Percentiles rank a stretch among this genome's conserved stretches.
Conservation (phyloP, 1,140 invertebrate genomes). For the Bombus difficillimus region DNA sequence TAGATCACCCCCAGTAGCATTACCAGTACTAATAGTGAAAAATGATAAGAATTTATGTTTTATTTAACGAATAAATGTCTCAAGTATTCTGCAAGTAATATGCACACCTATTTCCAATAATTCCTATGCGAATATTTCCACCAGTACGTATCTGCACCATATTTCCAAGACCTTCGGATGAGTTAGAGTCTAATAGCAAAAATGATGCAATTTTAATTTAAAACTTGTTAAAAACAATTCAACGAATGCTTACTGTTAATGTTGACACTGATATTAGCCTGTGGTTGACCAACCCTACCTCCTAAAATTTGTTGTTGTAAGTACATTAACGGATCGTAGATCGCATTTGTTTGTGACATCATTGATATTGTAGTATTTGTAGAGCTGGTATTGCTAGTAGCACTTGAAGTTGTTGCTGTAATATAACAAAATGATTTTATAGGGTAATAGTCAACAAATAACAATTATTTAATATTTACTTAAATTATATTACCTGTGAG, state of each 20-base stretch:
- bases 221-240: neutral
- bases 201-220: neutral
- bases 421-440: neutral
- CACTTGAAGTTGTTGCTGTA: constrained; percentile 56
- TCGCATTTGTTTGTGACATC: constrained; percentile 8
- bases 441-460: neutral
- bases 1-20: constrained; percentile 9
- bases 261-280: constrained; percentile 22
- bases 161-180: constrained; percentile 45
- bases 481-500: constrained; percentile 56
- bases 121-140: constrained; percentile 52
- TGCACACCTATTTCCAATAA: constrained; percentile 56
- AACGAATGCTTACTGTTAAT: constrained; percentile 18
- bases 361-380: constrained; percentile 47
- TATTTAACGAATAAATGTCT: neutral
- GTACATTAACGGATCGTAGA: constrained; percentile 22
- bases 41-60: neutral
- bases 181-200: constrained; percentile 32
- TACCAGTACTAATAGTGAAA: constrained; percentile 26
- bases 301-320: constrained; percentile 38
- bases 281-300: constrained; percentile 11
- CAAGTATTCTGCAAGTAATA: neutral
- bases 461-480: neutral
- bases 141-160: constrained; percentile 46
- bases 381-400: constrained; percentile 43